A percentile compares a stretch with the other conserved stretches of the same genome.
phyloP scores from a whole-genome alignment of 2,113 vertebrate species.

The Acrocephalus arundinaceus region DNA sequence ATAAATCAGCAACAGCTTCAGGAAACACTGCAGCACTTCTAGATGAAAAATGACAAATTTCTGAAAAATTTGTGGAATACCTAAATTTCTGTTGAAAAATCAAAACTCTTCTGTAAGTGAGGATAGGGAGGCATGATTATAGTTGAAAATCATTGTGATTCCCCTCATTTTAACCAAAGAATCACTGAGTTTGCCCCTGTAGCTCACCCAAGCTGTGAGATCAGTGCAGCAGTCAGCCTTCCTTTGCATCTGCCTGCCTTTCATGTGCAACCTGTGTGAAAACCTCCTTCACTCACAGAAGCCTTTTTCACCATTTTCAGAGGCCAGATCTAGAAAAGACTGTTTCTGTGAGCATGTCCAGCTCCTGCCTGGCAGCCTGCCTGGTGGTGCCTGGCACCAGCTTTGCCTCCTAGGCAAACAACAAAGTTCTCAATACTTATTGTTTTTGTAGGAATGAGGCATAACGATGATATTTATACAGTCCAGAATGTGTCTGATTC shows the following conservation, averaged over 20 bases:
- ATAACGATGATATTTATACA: neutral
- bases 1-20: neutral
- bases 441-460: conserved; percentile 11
- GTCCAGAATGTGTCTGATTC: neutral
- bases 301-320: neutral
- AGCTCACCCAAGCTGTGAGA: neutral
- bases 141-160: neutral
- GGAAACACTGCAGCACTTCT: neutral
- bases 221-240: neutral
- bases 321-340: neutral
- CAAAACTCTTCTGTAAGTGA: neutral
- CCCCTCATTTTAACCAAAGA: neutral
- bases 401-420: neutral
- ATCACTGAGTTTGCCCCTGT: neutral
- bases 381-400: neutral
- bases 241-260: neutral
- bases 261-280: neutral
- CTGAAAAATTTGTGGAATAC: neutral
- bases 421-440: neutral
- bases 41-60: neutral
- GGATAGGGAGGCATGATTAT: neutral
- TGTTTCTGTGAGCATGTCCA: neutral
- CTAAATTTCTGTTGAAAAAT: neutral
- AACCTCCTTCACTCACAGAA: neutral
- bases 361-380: conserved; percentile 22